Percentiles rank a stretch among this genome's conserved stretches.
phyloP scores from a whole-genome alignment of 1,140 invertebrate species.

The Leptopilina boulardi region DNA sequence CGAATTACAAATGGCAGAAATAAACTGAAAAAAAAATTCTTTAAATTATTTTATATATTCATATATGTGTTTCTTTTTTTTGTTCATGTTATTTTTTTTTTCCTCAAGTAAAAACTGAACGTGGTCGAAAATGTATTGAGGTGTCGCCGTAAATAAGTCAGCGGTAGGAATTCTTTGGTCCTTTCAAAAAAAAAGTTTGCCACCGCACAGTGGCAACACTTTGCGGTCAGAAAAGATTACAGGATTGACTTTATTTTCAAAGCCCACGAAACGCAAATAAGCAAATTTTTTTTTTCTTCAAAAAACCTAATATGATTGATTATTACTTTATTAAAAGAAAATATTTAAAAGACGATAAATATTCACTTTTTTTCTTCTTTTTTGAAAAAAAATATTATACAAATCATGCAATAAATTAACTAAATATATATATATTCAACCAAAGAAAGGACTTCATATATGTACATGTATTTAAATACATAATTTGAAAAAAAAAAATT shows the following conservation, averaged over 20 bases:
- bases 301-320: background rate
- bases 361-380: background rate
- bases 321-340: background rate
- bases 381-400: background rate
- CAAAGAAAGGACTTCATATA: background rate
- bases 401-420: background rate
- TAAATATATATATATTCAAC: background rate
- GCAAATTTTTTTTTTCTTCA: conserved; percentile 28
- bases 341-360: background rate
- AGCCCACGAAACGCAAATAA: conserved; percentile 47
- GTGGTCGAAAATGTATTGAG: conserved; percentile 56
- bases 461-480: background rate
- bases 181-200: conserved; percentile 47
- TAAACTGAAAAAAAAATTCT: too few relatives aligned
- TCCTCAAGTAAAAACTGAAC: background rate
- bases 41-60: too few relatives aligned
- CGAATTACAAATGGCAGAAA: too few relatives aligned
- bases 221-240: conserved; percentile 65
- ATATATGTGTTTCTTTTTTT: background rate
- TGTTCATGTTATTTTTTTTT: background rate
- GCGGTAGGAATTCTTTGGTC: conserved; percentile 49
- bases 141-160: conserved; percentile 61
- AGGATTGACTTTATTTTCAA: conserved; percentile 59
- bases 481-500: background rate
- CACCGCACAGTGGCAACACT: conserved; percentile 63